phyloP scores from a whole-genome alignment of 1,140 invertebrate genomes.

The Pollicipes pollicipes region DNA sequence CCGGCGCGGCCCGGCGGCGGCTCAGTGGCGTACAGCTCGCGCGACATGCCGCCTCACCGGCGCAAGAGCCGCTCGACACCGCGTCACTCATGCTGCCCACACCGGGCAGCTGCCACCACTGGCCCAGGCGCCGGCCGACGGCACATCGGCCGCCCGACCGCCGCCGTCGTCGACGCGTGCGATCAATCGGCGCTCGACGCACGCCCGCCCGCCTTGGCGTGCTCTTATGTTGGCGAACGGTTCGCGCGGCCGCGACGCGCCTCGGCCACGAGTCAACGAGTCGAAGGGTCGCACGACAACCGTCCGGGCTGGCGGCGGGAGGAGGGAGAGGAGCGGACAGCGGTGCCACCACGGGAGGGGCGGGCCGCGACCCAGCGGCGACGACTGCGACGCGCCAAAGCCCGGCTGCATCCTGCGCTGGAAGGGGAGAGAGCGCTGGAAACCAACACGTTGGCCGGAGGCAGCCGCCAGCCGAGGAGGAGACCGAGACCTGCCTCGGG shows the following conservation, averaged over 20 bases:
- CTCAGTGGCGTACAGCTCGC: constrained; percentile 44
- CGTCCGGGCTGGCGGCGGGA: no score
- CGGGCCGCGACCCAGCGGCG: background rate
- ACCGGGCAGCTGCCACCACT: background rate
- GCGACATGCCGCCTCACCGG: constrained; percentile 39
- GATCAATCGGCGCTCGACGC: constrained; percentile 1
- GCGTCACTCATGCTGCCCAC: background rate
- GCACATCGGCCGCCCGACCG: constrained; percentile 13
- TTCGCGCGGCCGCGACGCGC: no score
- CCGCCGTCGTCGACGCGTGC: constrained; percentile 11
- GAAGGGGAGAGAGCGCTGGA: background rate
- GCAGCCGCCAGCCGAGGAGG: no score
- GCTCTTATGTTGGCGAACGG: background rate
- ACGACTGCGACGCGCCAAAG: background rate
- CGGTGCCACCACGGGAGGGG: no score
- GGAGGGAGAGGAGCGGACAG: no score
- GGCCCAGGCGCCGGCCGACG: no score
- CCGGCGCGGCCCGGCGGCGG: no score
- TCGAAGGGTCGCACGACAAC: no score
- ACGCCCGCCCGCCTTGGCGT: background rate
- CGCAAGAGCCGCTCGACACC: background rate
- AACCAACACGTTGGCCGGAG: background rate
- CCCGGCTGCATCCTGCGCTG: background rate
- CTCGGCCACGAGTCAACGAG: no score
- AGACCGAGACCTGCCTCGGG: no score